These are phyloP conservation scores for Mugil cephalus DNA, from an alignment of 2,113 vertebrate species.

Conservation along the genomic window DNA sequence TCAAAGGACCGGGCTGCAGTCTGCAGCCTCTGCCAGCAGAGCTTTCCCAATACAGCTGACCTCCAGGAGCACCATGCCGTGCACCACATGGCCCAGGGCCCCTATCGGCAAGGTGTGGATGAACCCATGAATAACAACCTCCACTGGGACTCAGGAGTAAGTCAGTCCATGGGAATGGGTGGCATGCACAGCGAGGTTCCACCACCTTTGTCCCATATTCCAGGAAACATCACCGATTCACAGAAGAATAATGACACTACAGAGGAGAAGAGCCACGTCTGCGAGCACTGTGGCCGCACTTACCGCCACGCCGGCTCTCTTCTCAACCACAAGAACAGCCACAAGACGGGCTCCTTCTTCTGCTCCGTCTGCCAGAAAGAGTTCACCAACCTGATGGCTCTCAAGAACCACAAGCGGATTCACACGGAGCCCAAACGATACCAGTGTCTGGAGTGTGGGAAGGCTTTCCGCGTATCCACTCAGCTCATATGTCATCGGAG, in stretches of 20 bases:
- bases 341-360: slow-evolving; percentile 84
- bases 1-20: slow-evolving; percentile 80
- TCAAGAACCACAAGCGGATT: slow-evolving; percentile 86
- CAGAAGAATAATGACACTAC: slow-evolving; percentile 36
- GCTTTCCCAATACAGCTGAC: slow-evolving; percentile 82
- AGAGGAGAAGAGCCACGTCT: slow-evolving; percentile 82
- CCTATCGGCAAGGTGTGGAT: slow-evolving; percentile 35
- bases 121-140: slow-evolving; percentile 10
- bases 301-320: slow-evolving; percentile 85
- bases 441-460: slow-evolving; percentile 88
- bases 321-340: slow-evolving; percentile 87
- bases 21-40: slow-evolving; percentile 86
- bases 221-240: slow-evolving; percentile 35
- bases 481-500: slow-evolving; percentile 86
- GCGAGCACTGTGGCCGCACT: slow-evolving; percentile 85
- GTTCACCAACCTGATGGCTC: slow-evolving; percentile 86
- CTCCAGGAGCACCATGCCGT: slow-evolving; percentile 85
- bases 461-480: slow-evolving; percentile 86
- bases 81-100: slow-evolving; percentile 70
- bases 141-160: slow-evolving; percentile 75
- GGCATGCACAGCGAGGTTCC: slow-evolving; percentile 62
- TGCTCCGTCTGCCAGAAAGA: slow-evolving; percentile 85
- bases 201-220: slow-evolving; percentile 65
- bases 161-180: slow-evolving; percentile 66
- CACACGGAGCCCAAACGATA: slow-evolving; percentile 90